Evolutionary conservation across 2,113 vertebrate species (phyloP).

Genomic region (Barbus barbus): DNA sequence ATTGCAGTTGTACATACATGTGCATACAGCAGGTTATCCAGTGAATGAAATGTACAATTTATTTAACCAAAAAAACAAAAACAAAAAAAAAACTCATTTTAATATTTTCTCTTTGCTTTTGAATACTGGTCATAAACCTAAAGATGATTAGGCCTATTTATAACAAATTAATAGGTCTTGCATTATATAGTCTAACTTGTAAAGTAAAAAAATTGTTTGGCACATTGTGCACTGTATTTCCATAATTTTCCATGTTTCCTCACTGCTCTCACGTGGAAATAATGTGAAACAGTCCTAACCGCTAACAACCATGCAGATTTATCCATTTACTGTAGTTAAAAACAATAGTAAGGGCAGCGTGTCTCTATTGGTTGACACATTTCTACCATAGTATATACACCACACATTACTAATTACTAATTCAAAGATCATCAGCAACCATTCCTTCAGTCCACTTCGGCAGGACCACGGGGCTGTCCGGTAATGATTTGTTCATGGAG

Average conservation of each 20-base stretch:
- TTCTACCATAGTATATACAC: neutral
- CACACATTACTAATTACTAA: neutral
- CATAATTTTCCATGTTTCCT: neutral
- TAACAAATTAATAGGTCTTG: neutral
- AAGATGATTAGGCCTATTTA: neutral
- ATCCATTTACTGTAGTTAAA: neutral
- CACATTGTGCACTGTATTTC: neutral
- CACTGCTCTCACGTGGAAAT: neutral
- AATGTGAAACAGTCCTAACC: neutral
- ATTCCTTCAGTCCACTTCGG: slow-evolving; percentile 22
- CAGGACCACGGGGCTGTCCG: slow-evolving; percentile 59
- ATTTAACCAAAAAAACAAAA: neutral
- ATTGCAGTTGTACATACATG: neutral
- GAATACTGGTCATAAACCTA: neutral
- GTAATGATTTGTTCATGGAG: slow-evolving; percentile 75
- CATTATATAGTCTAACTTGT: neutral
- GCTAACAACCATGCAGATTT: neutral
- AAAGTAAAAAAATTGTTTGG: neutral
- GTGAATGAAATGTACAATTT: neutral
- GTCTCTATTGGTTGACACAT: neutral
- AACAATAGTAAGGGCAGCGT: neutral
- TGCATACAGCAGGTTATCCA: neutral
- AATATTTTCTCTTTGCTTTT: neutral
- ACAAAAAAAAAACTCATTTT: neutral
- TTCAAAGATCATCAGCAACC: slow-evolving; percentile 9